phyloP scores from a whole-genome alignment of 2,797 vertebrate genomes.

The Garrulus glandarius region DNA sequence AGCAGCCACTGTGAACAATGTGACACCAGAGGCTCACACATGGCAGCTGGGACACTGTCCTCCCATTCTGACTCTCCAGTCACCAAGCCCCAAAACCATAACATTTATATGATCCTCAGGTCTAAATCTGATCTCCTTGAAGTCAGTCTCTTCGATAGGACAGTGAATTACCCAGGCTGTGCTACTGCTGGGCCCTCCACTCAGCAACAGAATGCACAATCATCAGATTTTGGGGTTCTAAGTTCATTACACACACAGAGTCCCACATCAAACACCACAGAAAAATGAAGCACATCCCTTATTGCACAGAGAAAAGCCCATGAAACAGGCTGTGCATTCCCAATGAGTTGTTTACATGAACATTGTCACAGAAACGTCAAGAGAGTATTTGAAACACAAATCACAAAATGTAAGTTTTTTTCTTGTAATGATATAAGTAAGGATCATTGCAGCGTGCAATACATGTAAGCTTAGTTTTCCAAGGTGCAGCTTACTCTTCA shows the following conservation, averaged over 20 bases:
- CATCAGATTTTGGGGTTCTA: background rate
- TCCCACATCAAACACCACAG: background rate
- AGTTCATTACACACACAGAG: background rate
- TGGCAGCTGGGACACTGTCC: background rate
- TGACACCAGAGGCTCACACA: background rate
- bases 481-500: background rate
- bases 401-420: background rate
- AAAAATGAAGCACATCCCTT: background rate
- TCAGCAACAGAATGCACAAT: background rate
- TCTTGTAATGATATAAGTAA: background rate
- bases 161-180: background rate
- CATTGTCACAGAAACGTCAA: background rate
- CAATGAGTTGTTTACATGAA: background rate
- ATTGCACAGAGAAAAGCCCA: background rate
- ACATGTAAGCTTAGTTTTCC: background rate
- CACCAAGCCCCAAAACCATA: rapidly evolving
- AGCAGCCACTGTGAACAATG: background rate
- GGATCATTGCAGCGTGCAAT: background rate
- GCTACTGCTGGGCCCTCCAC: background rate
- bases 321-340: constrained; percentile 1
- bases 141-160: background rate
- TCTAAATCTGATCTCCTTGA: background rate
- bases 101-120: background rate
- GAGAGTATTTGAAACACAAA: constrained; percentile 22
- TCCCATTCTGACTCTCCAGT: background rate